Percentiles rank a stretch among this genome's conserved stretches.
Evolutionary conservation across 2,888 invertebrate genomes (phyloP).

Genomic region (Drosophila ustulata): DNA sequence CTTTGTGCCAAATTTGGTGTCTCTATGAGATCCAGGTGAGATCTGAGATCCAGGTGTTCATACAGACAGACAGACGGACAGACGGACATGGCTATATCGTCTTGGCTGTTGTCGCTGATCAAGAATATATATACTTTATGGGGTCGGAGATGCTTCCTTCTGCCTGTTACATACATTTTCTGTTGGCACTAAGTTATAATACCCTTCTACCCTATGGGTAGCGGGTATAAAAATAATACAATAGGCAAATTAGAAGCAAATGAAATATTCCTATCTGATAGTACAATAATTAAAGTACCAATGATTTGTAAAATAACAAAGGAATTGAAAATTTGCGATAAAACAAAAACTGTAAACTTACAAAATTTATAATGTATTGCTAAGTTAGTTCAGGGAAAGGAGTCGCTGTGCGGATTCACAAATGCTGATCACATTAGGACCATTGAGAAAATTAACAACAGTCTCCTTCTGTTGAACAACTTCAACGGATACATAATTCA

Average conservation of each 20-base stretch:
- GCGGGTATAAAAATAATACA: too few species aligned
- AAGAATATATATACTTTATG: too few species aligned
- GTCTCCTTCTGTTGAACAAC: conserved; percentile 9
- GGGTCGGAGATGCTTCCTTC: too few species aligned
- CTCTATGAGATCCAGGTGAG: too few species aligned
- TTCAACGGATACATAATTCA: conserved; percentile 5
- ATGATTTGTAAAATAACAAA: conserved; percentile 1
- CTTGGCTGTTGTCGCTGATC: too few species aligned
- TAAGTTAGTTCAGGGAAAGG: conserved; percentile 12
- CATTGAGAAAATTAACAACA: conserved; percentile 1
- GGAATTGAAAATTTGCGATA: conserved; percentile 3
- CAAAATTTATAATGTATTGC: not conserved
- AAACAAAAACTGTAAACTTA: not conserved
- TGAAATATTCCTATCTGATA: conserved; percentile 1
- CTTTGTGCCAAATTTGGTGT: too few species aligned
- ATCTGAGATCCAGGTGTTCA: too few species aligned
- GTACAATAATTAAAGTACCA: not conserved
- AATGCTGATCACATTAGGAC: conserved; percentile 7
- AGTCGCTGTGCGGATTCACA: conserved; percentile 2
- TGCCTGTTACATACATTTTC: too few species aligned
- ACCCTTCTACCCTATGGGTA: too few species aligned
- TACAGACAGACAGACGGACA: too few species aligned
- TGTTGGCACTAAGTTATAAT: too few species aligned
- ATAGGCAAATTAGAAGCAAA: not conserved
- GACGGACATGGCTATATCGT: too few species aligned